Evolutionary conservation across 2,888 invertebrate genomes (phyloP), one percentile per base, ranked within the genome.

Genomic region (Galerucella calmariensis): DNA sequence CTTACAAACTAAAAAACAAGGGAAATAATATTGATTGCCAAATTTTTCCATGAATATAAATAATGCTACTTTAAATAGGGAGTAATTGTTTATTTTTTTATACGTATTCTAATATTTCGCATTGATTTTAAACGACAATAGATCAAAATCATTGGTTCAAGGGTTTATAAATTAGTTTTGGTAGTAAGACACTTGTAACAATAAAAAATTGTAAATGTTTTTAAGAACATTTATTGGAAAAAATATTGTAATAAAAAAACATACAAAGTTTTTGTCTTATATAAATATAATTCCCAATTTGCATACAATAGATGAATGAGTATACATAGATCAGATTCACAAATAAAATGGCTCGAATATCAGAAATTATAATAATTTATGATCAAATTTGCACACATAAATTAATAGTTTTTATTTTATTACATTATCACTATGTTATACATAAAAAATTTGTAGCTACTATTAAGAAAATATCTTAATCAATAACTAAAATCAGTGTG

Each of bases 161-260:
- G 8, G 35, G 35, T 41, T 41, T 41, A 41, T 9, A 41, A 41
- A 41, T 8, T 9, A 9, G 35, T 41, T 41, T 41, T 41, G 35
- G 35, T 41, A 48, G 10, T 10, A 16, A 16, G 16, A 56, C 56
- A 10, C 20, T 20, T 20, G 56, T 56, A 56, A 20, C 16, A 56
- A 56, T 56, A 56, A 56, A 56, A 56, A 56, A 56, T 56, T 2
- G 9, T 56, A 56, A 56, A 56, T 56, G 70, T 80, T 81, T 81
- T 80, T 83, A 81, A 81, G 81, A 81, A 83, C 82, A 82, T 83
- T 83, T 83, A 82, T 82, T 81, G 82, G 80, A 79, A 82, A 83
- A 82, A 82, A 82, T 82, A 81, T 77, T 80, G 81, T 80, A 81
- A 82, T 82, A 78, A 81, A 82, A 82, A 83, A 83, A 81, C 80